These are phyloP conservation scores for Penaeus chinensis DNA, from an alignment of 1,140 invertebrate species.

Conservation along the genomic window DNA sequence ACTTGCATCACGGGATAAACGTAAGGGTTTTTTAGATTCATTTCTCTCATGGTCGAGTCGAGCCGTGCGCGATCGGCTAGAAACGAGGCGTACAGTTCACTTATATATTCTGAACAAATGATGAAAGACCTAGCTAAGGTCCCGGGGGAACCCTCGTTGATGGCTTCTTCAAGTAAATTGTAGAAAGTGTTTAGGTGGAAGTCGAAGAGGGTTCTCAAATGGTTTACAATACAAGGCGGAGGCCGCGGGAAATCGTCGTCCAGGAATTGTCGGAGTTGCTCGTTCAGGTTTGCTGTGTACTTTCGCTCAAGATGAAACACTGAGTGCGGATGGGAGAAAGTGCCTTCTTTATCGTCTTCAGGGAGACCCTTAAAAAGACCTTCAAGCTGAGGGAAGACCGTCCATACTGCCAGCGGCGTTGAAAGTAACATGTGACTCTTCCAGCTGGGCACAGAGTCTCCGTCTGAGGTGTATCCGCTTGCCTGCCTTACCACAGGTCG, in stretches of 20 bases:
- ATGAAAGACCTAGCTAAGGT: conserved; percentile 41
- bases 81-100: conserved; percentile 29
- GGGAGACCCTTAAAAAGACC: conserved; percentile 3
- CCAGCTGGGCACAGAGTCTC: conserved; percentile 20
- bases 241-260: conserved; percentile 16
- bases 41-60: conserved; percentile 6
- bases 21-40: not conserved
- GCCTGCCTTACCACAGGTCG: conserved; percentile 20
- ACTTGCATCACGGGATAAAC: conserved; percentile 14
- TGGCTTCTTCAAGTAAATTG: conserved; percentile 9
- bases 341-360: not conserved
- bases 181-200: conserved; percentile 31
- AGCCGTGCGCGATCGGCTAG: conserved; percentile 21
- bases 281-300: conserved; percentile 16
- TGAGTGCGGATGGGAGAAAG: not conserved
- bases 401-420: conserved; percentile 42
- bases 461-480: conserved; percentile 34
- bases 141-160: not conserved
- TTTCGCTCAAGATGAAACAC: conserved; percentile 30
- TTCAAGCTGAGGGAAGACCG: conserved; percentile 43
- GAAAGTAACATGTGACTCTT: not conserved
- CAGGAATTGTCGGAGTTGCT: conserved; percentile 35
- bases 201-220: conserved; percentile 17
- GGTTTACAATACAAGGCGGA: conserved; percentile 13
- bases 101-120: conserved; percentile 27